Evolutionary conservation across 2,888 invertebrate genomes (phyloP).

Genomic region (Branchellion lobata): DNA sequence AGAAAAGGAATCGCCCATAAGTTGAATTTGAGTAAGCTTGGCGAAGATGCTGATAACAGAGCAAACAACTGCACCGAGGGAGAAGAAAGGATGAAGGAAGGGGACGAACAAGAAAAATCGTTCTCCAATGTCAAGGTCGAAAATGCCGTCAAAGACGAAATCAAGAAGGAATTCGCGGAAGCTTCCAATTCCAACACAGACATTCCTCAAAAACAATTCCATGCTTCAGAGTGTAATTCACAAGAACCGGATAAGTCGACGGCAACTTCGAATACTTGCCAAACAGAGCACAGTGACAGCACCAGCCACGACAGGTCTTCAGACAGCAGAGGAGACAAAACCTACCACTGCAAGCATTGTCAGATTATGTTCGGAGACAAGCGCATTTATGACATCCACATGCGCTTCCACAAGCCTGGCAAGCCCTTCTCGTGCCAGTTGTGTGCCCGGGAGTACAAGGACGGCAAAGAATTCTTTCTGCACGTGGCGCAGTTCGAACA

Average conservation of each 20-base stretch:
- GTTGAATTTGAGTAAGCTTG: not conserved
- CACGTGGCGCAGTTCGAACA: constrained; percentile 36
- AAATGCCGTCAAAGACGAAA: not conserved
- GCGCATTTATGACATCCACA: constrained; percentile 29
- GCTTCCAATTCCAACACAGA: not conserved
- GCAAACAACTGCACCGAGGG: no score
- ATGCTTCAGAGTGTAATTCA: not conserved
- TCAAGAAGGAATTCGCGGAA: not conserved
- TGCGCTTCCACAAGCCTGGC: constrained; percentile 30
- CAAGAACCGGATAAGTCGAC: not conserved
- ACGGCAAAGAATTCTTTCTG: constrained; percentile 35
- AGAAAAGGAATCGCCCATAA: constrained; percentile 45
- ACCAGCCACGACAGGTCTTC: not conserved
- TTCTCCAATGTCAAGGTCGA: not conserved
- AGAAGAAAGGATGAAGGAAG: no score
- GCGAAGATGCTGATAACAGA: no score
- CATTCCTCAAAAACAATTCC: not conserved
- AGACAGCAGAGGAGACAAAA: no score
- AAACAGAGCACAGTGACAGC: not conserved
- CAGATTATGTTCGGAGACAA: constrained; percentile 29
- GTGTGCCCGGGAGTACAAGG: not conserved
- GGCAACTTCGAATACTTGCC: not conserved
- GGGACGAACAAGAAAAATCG: not conserved
- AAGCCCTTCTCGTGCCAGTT: constrained; percentile 23
- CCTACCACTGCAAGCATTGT: constrained; percentile 23